phyloP scores from a whole-genome alignment of 2,888 invertebrate species.

The Matsumyia berberina region DNA sequence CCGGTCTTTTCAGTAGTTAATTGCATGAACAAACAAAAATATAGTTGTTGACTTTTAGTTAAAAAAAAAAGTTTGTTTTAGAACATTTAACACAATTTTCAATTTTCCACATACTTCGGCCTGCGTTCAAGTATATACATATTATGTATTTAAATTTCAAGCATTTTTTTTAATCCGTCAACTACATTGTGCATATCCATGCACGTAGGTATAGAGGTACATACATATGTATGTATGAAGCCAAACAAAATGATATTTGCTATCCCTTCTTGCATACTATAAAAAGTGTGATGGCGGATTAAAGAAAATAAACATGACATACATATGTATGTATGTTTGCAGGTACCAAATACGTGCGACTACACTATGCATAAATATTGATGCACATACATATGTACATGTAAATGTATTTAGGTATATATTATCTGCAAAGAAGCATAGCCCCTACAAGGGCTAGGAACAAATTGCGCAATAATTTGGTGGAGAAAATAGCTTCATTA shows the following conservation, averaged over 20 bases:
- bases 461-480: slow-evolving; percentile 52
- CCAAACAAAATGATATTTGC: slow-evolving; percentile 10
- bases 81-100: no score
- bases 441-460: slow-evolving; percentile 6
- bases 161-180: background rate
- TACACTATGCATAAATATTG: no score
- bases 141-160: no score
- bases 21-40: slow-evolving; percentile 21
- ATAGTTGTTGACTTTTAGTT: background rate
- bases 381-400: background rate
- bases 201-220: no score
- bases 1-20: background rate
- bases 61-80: no score
- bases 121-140: background rate
- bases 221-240: no score
- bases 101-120: background rate
- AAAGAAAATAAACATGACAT: slow-evolving; percentile 13
- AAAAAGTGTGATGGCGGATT: background rate
- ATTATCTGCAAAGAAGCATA: slow-evolving; percentile 15
- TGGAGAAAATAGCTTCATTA: slow-evolving; percentile 40
- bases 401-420: background rate
- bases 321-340: slow-evolving; percentile 4
- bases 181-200: no score
- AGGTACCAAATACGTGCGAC: no score
- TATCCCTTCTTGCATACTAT: slow-evolving; percentile 10